phyloP scores from a whole-genome alignment of 2,797 vertebrate genomes.

The Malacoctenus gilli region DNA sequence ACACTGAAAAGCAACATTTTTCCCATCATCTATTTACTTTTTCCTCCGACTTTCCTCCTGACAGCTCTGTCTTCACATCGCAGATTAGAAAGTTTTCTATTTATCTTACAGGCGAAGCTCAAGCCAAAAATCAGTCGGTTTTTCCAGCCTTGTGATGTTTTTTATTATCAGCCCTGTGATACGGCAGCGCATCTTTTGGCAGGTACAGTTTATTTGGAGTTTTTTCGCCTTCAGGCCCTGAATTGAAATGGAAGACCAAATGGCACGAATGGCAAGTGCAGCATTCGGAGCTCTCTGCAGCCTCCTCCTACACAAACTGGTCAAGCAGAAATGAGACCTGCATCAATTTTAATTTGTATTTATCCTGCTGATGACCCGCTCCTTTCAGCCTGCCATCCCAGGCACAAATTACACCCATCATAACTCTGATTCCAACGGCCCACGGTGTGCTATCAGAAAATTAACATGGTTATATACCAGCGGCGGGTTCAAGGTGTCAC shows the following conservation, averaged over 20 bases:
- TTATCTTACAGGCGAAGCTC: constrained; percentile 15
- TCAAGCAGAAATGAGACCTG: constrained; percentile 84
- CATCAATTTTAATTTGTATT: constrained; percentile 89
- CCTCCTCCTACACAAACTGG: constrained; percentile 78
- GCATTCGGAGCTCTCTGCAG: constrained; percentile 59
- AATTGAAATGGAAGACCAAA: constrained; percentile 69
- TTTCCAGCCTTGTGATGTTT: constrained; percentile 25
- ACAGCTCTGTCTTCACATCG: too few relatives aligned
- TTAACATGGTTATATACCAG: constrained; percentile 84
- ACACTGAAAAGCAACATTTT: constrained; percentile 9
- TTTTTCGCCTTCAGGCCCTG: constrained; percentile 66
- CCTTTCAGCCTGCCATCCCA: constrained; percentile 78
- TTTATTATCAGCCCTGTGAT: constrained; percentile 53
- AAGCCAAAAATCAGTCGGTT: constrained; percentile 18
- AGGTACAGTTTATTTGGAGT: constrained; percentile 53
- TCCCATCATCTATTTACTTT: constrained; percentile 2
- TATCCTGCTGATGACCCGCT: constrained; percentile 83
- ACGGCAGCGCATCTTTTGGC: constrained; percentile 47
- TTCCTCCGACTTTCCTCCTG: constrained; percentile 22
- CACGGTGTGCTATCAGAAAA: constrained; percentile 83
- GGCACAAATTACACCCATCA: constrained; percentile 86
- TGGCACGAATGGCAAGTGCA: constrained; percentile 67
- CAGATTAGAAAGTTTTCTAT: constrained; percentile 34
- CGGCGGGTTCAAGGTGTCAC: constrained; percentile 82
- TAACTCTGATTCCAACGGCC: constrained; percentile 80